Evolutionary conservation across 2,888 invertebrate genomes (phyloP).

Genomic region (Vandiemenella viatica): DNA sequence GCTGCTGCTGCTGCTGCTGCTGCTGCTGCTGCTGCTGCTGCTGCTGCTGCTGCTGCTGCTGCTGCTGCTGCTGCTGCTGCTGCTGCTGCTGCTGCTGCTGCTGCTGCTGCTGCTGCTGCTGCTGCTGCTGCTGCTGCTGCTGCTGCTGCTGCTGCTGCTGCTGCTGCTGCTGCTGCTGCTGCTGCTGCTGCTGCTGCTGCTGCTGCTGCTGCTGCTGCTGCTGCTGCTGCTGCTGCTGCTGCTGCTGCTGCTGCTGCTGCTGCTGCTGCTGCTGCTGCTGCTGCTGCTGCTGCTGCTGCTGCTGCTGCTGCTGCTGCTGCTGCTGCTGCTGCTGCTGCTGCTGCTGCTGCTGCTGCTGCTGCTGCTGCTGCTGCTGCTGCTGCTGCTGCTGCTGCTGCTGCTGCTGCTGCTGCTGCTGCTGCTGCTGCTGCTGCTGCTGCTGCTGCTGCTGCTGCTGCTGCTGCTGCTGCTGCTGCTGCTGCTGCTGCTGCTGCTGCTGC

Average conservation of each 20-base stretch:
- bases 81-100: slow-evolving; percentile 5
- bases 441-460: slow-evolving; percentile 1
- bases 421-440: background rate
- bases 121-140: slow-evolving; percentile 5
- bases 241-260: slow-evolving; percentile 4
- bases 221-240: slow-evolving; percentile 2
- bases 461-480: slow-evolving; percentile 2
- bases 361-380: slow-evolving; percentile 1
- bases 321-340: slow-evolving; percentile 4
- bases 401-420: slow-evolving; percentile 2
- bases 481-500: slow-evolving; percentile 3
- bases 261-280: slow-evolving; percentile 6
- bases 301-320: slow-evolving; percentile 2
- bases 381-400: slow-evolving; percentile 1
- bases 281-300: slow-evolving; percentile 5
- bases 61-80: slow-evolving; percentile 5
- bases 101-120: slow-evolving; percentile 4
- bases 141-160: slow-evolving; percentile 5
- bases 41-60: slow-evolving; percentile 3
- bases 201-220: slow-evolving; percentile 5
- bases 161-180: slow-evolving; percentile 5
- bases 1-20: slow-evolving; percentile 6
- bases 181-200: slow-evolving; percentile 5
- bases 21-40: slow-evolving; percentile 5
- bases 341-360: slow-evolving; percentile 5